Conservation (phyloP, 2,113 vertebrate genomes). For the Rhombomys opimus region DNA sequence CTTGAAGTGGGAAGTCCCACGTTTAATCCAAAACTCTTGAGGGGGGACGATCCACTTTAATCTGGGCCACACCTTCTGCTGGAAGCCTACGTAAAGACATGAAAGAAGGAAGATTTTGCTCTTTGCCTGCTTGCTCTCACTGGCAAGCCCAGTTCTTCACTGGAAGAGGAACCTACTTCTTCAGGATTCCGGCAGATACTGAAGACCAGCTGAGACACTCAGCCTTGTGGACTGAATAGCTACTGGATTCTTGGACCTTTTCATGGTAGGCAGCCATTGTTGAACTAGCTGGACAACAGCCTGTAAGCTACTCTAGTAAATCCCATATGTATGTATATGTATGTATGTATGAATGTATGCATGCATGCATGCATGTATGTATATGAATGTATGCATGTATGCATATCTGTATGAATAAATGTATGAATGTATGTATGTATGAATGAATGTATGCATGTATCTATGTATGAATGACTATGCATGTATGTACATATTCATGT, state of each 20-base stretch:
- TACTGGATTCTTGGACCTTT: background rate
- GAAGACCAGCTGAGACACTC: background rate
- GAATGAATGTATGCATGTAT: background rate
- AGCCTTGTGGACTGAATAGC: background rate
- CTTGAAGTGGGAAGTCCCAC: background rate
- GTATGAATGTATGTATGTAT: too few species aligned
- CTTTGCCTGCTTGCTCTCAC: too few species aligned
- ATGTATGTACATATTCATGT: background rate
- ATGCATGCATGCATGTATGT: background rate
- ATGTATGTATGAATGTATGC: too few species aligned
- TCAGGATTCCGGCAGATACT: background rate
- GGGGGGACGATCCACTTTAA: background rate
- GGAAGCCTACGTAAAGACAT: background rate
- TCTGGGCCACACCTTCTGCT: background rate
- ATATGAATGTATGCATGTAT: too few species aligned
- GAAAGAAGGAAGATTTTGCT: background rate
- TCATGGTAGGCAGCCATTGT: background rate
- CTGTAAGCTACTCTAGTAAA: background rate
- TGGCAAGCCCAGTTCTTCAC: background rate
- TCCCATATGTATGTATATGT: background rate
- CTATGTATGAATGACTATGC: too few species aligned
- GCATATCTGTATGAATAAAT: background rate
- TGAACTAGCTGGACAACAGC: background rate
- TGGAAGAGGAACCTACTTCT: background rate
- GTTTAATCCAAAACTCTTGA: background rate